Conservation (phyloP, 2,888 invertebrate species). For the Hydriomena furcata region DNA sequence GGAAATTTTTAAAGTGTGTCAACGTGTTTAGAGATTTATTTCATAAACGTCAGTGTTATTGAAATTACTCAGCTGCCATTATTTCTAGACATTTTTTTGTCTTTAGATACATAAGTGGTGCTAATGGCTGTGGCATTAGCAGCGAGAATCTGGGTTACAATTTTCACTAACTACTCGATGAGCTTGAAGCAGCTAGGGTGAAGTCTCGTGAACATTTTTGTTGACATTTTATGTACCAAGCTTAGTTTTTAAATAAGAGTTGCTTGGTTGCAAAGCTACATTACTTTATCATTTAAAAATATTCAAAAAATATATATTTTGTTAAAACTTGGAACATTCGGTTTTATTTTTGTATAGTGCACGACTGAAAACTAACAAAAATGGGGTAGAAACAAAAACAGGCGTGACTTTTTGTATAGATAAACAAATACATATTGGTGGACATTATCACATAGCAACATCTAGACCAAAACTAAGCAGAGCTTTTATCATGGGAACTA, state of each 20-base stretch:
- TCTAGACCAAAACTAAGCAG: too few relatives aligned
- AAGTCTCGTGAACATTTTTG: slow-evolving; percentile 6
- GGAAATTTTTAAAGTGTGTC: slow-evolving; percentile 3
- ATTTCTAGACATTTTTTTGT: slow-evolving; percentile 23
- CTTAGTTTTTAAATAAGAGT: too few relatives aligned
- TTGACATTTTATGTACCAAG: background rate
- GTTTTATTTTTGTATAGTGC: too few relatives aligned
- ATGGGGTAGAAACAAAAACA: too few relatives aligned
- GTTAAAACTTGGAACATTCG: too few relatives aligned
- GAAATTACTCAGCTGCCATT: background rate
- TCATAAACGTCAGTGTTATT: slow-evolving; percentile 8
- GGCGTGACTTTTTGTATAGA: too few relatives aligned
- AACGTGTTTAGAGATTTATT: slow-evolving; percentile 16
- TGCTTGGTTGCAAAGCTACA: too few relatives aligned
- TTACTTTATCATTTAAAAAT: background rate
- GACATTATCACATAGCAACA: too few relatives aligned
- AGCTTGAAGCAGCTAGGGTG: background rate
- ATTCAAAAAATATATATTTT: too few relatives aligned
- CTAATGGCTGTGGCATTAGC: slow-evolving; percentile 28
- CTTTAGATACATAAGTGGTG: slow-evolving; percentile 18
- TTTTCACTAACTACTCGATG: slow-evolving; percentile 14
- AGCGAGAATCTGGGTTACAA: slow-evolving; percentile 14
- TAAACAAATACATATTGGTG: too few relatives aligned
- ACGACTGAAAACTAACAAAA: too few relatives aligned
- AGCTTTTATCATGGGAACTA: too few relatives aligned